Percentiles rank a stretch among this genome's conserved stretches.
These are phyloP conservation scores for Mellilla xanthometata DNA, from an alignment of 2,888 invertebrate species.

Conservation along the genomic window DNA sequence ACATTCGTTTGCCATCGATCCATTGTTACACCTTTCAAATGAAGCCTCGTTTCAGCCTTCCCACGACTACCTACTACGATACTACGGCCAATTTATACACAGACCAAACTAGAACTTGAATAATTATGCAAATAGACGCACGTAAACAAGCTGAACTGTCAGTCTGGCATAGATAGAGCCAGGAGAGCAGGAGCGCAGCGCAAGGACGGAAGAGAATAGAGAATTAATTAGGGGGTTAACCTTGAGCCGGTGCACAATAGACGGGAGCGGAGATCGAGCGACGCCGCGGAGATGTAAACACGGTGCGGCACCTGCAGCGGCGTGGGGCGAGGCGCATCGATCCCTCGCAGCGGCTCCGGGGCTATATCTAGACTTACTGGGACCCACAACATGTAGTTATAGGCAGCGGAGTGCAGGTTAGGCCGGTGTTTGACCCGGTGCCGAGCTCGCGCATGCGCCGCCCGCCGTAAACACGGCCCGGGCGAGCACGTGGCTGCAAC, in stretches of 20 bases:
- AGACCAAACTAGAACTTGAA: constrained; percentile 25
- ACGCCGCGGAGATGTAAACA: constrained; percentile 32
- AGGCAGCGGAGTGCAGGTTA: constrained; percentile 60
- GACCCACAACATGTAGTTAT: constrained; percentile 53
- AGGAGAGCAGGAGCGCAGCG: constrained; percentile 7
- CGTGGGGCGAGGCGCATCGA: constrained; percentile 21
- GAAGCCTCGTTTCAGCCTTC: constrained; percentile 23
- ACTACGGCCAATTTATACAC: constrained; percentile 19
- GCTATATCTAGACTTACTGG: constrained; percentile 67
- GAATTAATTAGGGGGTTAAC: constrained; percentile 33
- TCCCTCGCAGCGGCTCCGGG: constrained; percentile 46
- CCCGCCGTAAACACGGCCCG: constrained; percentile 72
- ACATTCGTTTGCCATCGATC: constrained; percentile 31
- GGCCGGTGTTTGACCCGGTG: constrained; percentile 75
- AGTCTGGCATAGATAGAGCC: constrained; percentile 8
- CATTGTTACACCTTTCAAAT: constrained; percentile 33
- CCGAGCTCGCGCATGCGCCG: constrained; percentile 70
- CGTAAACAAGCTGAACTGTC: constrained; percentile 25
- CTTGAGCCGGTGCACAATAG: constrained; percentile 33
- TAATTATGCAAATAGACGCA: constrained; percentile 30
- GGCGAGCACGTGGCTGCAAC: constrained; percentile 51
- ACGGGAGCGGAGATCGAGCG: constrained; percentile 27
- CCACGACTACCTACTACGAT: constrained; percentile 26
- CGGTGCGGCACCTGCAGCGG: constrained; percentile 2
- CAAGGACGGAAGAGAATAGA: constrained; percentile 27